Conservation (phyloP, 2,113 vertebrate genomes). For the Sylvilagus bachmani region DNA sequence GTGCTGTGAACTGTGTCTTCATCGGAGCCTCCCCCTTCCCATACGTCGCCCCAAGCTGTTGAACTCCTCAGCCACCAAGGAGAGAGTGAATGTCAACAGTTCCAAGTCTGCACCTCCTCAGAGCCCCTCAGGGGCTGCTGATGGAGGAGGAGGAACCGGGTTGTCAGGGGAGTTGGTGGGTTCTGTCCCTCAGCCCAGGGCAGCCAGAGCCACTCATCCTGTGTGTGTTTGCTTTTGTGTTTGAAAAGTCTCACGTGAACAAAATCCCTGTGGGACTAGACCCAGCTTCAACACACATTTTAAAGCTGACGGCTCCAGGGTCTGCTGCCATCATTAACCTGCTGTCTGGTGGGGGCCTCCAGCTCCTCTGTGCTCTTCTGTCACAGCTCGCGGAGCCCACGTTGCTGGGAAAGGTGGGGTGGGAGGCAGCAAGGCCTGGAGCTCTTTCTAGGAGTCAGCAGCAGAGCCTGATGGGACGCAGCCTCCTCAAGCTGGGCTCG, state of each 20-base stretch:
- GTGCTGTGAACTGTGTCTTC: not conserved
- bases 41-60: not conserved
- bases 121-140: not conserved
- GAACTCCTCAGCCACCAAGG: not conserved
- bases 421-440: not conserved
- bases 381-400: not conserved
- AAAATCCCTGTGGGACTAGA: not conserved
- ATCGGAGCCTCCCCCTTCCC: not conserved
- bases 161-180: not conserved
- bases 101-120: not conserved
- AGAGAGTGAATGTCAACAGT: not conserved
- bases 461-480: not conserved
- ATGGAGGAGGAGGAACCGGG: fast-evolving
- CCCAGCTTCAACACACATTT: not conserved
- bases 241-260: not conserved
- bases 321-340: not conserved
- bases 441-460: not conserved
- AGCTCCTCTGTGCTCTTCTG: not conserved
- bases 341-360: not conserved
- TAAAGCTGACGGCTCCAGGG: not conserved
- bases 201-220: not conserved
- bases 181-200: not conserved
- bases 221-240: not conserved
- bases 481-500: not conserved
- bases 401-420: not conserved